phyloP scores from a whole-genome alignment of 1,140 invertebrate genomes.

The Drosophila nebulosa region DNA sequence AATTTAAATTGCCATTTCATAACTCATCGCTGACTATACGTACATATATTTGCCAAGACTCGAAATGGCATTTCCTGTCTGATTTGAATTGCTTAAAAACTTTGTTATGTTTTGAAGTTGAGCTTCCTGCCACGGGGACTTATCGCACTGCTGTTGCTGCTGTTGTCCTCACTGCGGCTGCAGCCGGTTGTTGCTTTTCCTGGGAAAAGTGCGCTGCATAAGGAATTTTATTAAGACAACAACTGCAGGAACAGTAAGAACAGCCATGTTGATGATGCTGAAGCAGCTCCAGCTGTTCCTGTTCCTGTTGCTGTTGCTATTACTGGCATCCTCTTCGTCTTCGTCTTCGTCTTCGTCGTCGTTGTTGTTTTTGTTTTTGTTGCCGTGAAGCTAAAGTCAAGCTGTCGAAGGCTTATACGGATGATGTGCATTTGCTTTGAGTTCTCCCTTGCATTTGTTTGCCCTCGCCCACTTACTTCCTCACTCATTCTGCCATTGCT shows the following conservation, averaged over 20 bases:
- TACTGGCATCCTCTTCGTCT: background rate
- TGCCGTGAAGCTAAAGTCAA: slow-evolving; percentile 26
- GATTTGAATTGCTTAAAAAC: slow-evolving; percentile 73
- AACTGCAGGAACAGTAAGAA: slow-evolving; percentile 32
- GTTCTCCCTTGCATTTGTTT: slow-evolving; percentile 66
- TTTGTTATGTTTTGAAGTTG: slow-evolving; percentile 77
- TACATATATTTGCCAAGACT: slow-evolving; percentile 12
- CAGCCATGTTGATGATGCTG: slow-evolving; percentile 60
- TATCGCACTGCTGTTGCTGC: slow-evolving; percentile 22
- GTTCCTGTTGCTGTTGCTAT: slow-evolving; percentile 1
- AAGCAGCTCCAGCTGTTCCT: slow-evolving; percentile 34
- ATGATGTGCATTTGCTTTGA: slow-evolving; percentile 71
- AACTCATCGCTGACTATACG: slow-evolving; percentile 23
- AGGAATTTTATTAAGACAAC: slow-evolving; percentile 76
- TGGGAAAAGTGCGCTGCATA: slow-evolving; percentile 70
- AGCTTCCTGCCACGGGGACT: slow-evolving; percentile 63
- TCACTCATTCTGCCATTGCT: background rate
- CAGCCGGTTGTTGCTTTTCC: slow-evolving; percentile 57
- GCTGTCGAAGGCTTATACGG: slow-evolving; percentile 74
- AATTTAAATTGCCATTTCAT: slow-evolving; percentile 59
- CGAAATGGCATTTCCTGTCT: slow-evolving; percentile 65
- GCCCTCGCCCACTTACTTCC: slow-evolving; percentile 33
- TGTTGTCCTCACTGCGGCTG: slow-evolving; percentile 18
- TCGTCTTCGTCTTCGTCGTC: slow-evolving; percentile 1
- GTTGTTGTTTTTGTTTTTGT: slow-evolving; percentile 19